These are phyloP conservation scores for Pristionchus fissidentatus DNA, from an alignment of 2,888 invertebrate genomes.

Conservation along the genomic window DNA sequence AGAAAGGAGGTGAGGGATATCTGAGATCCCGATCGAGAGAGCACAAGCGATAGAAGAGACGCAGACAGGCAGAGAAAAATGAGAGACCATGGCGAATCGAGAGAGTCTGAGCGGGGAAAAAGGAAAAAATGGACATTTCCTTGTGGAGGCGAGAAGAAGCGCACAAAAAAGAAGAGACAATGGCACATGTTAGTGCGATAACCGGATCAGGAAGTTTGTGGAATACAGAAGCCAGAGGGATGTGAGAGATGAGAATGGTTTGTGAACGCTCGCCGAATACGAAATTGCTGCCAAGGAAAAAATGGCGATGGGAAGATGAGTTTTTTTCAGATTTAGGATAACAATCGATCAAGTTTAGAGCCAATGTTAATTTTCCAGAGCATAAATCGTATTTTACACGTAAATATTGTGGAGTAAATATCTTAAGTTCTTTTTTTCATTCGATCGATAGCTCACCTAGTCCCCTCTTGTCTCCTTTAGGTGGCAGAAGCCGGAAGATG, in stretches of 20 bases:
- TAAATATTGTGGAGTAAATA: too few relatives aligned
- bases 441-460: too few relatives aligned
- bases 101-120: not conserved
- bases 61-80: not conserved
- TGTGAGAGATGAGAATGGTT: too few relatives aligned
- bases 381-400: too few relatives aligned
- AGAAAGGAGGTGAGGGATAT: slow-evolving; percentile 41
- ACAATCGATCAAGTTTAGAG: too few relatives aligned
- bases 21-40: not conserved
- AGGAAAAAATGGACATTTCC: slow-evolving; percentile 18
- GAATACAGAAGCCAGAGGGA: too few relatives aligned
- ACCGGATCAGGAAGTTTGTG: slow-evolving; percentile 38
- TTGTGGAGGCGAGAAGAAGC: not conserved
- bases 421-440: too few relatives aligned
- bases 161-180: not conserved
- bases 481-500: slow-evolving; percentile 84
- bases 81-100: not conserved
- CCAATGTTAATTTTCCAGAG: too few relatives aligned
- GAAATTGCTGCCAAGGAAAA: too few relatives aligned
- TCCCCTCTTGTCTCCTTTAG: slow-evolving; percentile 75
- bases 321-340: too few relatives aligned
- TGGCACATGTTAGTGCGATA: slow-evolving; percentile 3
- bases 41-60: not conserved
- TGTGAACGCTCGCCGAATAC: too few relatives aligned
- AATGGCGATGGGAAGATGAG: too few relatives aligned